Evolutionary conservation across 2,113 vertebrate genomes (phyloP).

Genomic region (Raja brachyura): DNA sequence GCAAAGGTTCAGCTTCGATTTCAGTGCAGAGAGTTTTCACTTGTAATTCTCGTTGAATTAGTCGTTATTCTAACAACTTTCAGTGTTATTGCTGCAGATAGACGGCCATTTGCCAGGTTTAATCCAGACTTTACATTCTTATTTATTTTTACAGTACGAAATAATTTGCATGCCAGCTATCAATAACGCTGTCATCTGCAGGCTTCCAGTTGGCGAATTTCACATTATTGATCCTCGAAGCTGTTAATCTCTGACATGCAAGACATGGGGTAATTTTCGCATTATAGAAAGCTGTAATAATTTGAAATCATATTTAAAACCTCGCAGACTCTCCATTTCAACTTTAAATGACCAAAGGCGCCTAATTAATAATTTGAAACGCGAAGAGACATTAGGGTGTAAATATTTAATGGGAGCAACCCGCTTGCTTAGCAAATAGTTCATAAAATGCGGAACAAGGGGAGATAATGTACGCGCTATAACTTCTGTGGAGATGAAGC

Average conservation of each 20-base stretch:
- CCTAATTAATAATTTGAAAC: conserved; percentile 84
- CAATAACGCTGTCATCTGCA: conserved; percentile 75
- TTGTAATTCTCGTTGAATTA: conserved; percentile 16
- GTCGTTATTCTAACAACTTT: not conserved
- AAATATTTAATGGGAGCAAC: conserved; percentile 67
- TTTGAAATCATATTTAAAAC: conserved; percentile 79
- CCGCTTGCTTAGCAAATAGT: conserved; percentile 24
- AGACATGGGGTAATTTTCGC: conserved; percentile 81
- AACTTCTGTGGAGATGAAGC: not conserved
- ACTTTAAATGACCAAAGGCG: conserved; percentile 68
- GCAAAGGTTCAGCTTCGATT: not conserved
- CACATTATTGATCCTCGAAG: conserved; percentile 77
- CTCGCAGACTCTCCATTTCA: conserved; percentile 29
- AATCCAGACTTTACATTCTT: conserved; percentile 13
- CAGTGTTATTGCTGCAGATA: not conserved
- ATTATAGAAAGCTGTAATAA: conserved; percentile 78
- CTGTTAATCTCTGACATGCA: conserved; percentile 79
- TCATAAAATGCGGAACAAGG: conserved; percentile 27
- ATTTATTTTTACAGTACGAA: conserved; percentile 26
- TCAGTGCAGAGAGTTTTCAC: not conserved
- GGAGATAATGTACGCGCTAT: not conserved
- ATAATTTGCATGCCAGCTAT: conserved; percentile 52
- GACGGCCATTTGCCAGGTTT: conserved; percentile 6
- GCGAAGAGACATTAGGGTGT: conserved; percentile 70
- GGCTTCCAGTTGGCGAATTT: conserved; percentile 56